A percentile compares a stretch with the other conserved stretches of the same genome.
Conservation (phyloP, 2,113 vertebrate genomes). For the Steatornis caripensis region DNA sequence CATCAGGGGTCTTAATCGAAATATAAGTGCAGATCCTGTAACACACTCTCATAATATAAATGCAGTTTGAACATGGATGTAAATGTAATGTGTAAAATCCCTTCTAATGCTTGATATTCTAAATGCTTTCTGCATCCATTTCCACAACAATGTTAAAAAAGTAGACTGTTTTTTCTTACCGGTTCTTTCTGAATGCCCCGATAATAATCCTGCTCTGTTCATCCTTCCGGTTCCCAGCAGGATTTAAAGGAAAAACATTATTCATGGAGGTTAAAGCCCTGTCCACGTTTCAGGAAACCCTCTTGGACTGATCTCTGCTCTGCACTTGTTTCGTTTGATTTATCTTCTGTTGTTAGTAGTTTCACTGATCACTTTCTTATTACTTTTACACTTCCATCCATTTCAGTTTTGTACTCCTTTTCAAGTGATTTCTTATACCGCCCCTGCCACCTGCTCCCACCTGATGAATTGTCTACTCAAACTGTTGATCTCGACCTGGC, state of each 20-base stretch:
- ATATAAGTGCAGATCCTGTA: neutral
- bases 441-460: conserved; percentile 60
- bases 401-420: conserved; percentile 60
- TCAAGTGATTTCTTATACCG: conserved; percentile 45
- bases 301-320: neutral
- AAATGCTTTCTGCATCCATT: neutral
- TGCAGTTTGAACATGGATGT: neutral
- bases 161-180: neutral
- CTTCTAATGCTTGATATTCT: neutral
- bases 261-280: neutral
- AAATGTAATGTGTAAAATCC: neutral
- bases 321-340: conserved; percentile 50
- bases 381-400: conserved; percentile 66
- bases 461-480: conserved; percentile 70
- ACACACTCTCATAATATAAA: neutral
- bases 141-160: neutral
- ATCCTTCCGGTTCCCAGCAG: neutral
- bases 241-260: neutral
- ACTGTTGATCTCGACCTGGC: conserved; percentile 68
- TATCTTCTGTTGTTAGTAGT: conserved; percentile 57
- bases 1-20: neutral
- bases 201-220: neutral
- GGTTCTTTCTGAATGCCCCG: neutral
- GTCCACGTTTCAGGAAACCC: neutral
- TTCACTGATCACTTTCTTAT: conserved; percentile 76